Base-by-base conservation (phyloP, 2,888 invertebrate species). In the Drosophila neonasuta region DNA sequence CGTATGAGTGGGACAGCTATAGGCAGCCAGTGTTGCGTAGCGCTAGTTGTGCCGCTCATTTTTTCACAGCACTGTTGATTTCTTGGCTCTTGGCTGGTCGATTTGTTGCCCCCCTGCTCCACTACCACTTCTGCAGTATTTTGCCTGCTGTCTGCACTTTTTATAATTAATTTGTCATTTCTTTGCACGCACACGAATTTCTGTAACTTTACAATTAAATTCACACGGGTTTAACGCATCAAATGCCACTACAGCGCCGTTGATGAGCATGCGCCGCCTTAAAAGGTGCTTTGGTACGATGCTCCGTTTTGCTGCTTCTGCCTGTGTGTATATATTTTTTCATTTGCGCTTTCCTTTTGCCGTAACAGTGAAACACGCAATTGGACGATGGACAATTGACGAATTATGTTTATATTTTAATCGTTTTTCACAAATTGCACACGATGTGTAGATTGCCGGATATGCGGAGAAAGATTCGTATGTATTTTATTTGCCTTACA, bases 241-340 rank as follows among this genome's bases (percentile, higher is more conserved):
- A 29, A 42, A 32, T 58, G 13, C 39, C 13, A 62, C 29, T 42
- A 11, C 39, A 46, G 46, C 34, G 29, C 24, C 48, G 20, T 48
- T 56, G 45, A 30, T 32, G 57, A 72, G 73, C 67, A 73, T 77
- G 68, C 77, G 77, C 62, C 56, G 73, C 73, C 45, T 51, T 17
- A 15, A 32, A 65, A 49, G 58, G 17, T 76, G 68, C 57, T 58
- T 73, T 67, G 46, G 32, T 76, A 54, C 72, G 69, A 64, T 58
- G 49, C 57, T 56, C 41, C 57, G 51, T 58, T 58, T 24, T 57
- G 48, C 51, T 68, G 58, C 71, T 66, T 64, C 65, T 74, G 79
- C 65, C 68, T 66, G 85, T 86, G 80, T 80, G 87, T 80, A 85
- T 86, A 86, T 86, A 84, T 86, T 84, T 80, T 80, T 80, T 86